Conservation (phyloP, 2,888 invertebrate genomes). For the Torymus aiolomorphi region DNA sequence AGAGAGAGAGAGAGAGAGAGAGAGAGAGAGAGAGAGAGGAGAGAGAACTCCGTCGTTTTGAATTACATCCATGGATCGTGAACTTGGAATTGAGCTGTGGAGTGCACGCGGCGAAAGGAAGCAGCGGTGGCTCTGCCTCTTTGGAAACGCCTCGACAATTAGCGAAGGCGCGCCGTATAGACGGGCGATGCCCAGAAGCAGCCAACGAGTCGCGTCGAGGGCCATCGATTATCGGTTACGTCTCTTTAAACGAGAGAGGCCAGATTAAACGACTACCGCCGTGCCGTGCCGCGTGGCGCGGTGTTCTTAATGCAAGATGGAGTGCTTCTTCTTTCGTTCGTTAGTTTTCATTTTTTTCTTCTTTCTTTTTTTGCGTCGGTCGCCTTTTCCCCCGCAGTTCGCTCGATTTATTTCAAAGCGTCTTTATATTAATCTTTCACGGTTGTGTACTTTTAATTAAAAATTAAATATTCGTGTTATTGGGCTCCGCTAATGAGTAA, state of each 20-base stretch:
- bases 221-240: constrained; percentile 51
- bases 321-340: neutral
- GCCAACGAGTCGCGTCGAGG: constrained; percentile 27
- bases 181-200: constrained; percentile 3
- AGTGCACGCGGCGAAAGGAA: neutral
- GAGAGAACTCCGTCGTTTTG: neutral
- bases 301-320: constrained; percentile 28
- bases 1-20: neutral
- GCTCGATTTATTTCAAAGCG: constrained; percentile 26
- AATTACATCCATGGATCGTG: constrained; percentile 22
- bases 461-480: constrained; percentile 10
- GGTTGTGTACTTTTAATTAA: constrained; percentile 31
- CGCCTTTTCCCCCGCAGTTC: neutral
- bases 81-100: constrained; percentile 38
- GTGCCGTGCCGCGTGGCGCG: neutral
- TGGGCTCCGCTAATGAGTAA: too few species aligned
- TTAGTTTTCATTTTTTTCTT: neutral
- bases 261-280: constrained; percentile 41
- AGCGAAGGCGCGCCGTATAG: constrained; percentile 23
- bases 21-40: constrained; percentile 7
- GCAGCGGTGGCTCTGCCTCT: neutral
- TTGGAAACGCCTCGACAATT: constrained; percentile 44
- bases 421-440: constrained; percentile 29
- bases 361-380: too few species aligned
- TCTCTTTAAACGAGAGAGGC: constrained; percentile 34